These are phyloP conservation scores for Cartodere bifasciata DNA, from an alignment of 2,888 invertebrate genomes.

Conservation along the genomic window DNA sequence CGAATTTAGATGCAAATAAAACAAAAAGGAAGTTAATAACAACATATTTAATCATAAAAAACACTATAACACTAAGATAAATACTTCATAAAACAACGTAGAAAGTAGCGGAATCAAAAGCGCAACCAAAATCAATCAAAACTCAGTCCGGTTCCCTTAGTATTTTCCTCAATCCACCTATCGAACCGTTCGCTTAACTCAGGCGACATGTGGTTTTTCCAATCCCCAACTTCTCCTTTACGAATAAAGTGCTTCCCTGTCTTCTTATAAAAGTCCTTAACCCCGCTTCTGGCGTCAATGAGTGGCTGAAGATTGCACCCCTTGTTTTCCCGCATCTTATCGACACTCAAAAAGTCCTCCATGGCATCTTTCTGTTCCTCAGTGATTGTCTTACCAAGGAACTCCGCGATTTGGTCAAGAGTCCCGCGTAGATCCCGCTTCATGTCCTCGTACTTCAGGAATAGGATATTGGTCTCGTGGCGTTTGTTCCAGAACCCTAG, in stretches of 20 bases:
- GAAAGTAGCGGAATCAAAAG: too few species aligned
- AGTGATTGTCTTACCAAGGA: conserved; percentile 52
- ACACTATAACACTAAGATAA: neutral
- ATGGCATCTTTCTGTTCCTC: conserved; percentile 47
- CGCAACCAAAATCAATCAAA: conserved; percentile 15
- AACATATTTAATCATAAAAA: neutral
- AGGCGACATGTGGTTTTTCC: conserved; percentile 49
- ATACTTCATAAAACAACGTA: conserved; percentile 1
- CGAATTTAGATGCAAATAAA: too few species aligned
- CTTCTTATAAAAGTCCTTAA: conserved; percentile 19
- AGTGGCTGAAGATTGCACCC: conserved; percentile 41
- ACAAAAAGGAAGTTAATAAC: conserved; percentile 1
- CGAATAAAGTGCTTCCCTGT: conserved; percentile 34
- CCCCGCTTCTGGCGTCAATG: conserved; percentile 24
- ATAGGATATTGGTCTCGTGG: conserved; percentile 58
- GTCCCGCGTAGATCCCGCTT: conserved; percentile 53
- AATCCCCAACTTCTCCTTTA: conserved; percentile 36
- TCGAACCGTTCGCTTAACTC: conserved; percentile 62
- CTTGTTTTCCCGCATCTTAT: conserved; percentile 44
- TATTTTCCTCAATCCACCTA: conserved; percentile 52
- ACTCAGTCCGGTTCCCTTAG: conserved; percentile 43
- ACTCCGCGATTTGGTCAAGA: conserved; percentile 48
- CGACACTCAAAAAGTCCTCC: conserved; percentile 26
- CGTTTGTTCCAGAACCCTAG: conserved; percentile 56
- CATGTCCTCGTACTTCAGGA: conserved; percentile 75